These are phyloP conservation scores for Alligator mississippiensis DNA, from an alignment of 2,113 vertebrate genomes.

Conservation along the genomic window DNA sequence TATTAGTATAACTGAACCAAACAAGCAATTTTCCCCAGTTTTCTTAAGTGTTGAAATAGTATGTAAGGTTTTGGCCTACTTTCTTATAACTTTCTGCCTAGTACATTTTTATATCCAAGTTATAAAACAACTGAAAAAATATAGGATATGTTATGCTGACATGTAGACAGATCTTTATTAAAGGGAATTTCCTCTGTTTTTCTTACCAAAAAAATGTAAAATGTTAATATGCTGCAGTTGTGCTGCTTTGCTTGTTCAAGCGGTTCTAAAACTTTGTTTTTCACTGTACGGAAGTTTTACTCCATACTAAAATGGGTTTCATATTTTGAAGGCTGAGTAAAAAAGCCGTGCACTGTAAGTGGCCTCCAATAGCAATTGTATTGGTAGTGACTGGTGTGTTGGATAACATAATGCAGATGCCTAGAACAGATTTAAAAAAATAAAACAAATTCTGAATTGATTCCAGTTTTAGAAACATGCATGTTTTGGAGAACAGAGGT, in stretches of 20 bases:
- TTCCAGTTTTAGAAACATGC: slow-evolving; percentile 27
- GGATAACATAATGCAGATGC: slow-evolving; percentile 70
- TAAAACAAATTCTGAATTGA: neutral
- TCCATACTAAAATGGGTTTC: slow-evolving; percentile 24
- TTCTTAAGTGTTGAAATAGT: slow-evolving; percentile 27
- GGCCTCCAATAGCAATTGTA: slow-evolving; percentile 64
- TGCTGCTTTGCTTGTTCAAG: neutral
- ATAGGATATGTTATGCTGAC: neutral
- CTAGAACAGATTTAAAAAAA: slow-evolving; percentile 59
- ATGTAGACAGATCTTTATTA: neutral
- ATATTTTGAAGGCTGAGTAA: neutral
- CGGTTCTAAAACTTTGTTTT: neutral
- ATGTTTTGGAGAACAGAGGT: slow-evolving; percentile 37
- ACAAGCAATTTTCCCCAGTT: neutral
- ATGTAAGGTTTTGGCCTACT: neutral
- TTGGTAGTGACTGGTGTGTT: slow-evolving; percentile 66
- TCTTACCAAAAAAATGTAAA: rapidly evolving
- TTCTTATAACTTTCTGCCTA: slow-evolving; percentile 2
- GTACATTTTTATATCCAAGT: slow-evolving; percentile 41
- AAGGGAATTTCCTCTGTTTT: slow-evolving; percentile 19
- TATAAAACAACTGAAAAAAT: slow-evolving; percentile 21
- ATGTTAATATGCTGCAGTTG: neutral
- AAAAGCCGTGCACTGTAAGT: slow-evolving; percentile 21
- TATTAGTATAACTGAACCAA: neutral
- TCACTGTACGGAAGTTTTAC: neutral